phyloP scores from a whole-genome alignment of 2,113 vertebrate genomes.

The Cheilinus undulatus region DNA sequence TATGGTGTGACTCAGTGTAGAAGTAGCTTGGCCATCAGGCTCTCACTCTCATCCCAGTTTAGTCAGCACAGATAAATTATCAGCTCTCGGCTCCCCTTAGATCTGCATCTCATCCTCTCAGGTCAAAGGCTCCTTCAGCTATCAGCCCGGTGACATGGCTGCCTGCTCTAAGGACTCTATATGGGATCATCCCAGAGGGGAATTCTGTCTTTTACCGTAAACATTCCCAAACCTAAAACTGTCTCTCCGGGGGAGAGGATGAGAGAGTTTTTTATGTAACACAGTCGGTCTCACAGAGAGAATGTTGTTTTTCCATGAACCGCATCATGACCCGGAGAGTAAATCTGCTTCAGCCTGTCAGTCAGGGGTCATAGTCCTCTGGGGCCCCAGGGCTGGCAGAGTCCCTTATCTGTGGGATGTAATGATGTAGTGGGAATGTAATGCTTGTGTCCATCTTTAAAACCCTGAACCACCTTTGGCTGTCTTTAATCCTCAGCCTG shows the following conservation, averaged over 20 bases:
- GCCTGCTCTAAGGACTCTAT: slow-evolving; percentile 3
- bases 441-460: slow-evolving; percentile 65
- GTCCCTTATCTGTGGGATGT: slow-evolving; percentile 61
- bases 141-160: slow-evolving; percentile 18
- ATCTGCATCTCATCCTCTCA: slow-evolving; percentile 34
- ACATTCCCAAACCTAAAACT: slow-evolving; percentile 66
- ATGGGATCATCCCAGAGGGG: slow-evolving; percentile 18
- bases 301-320: slow-evolving; percentile 73
- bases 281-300: slow-evolving; percentile 35
- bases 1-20: not conserved
- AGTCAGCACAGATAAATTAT: slow-evolving; percentile 39
- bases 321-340: slow-evolving; percentile 39
- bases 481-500: slow-evolving; percentile 60
- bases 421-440: slow-evolving; percentile 62
- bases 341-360: slow-evolving; percentile 68
- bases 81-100: slow-evolving; percentile 2
- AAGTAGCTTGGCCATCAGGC: slow-evolving; percentile 10
- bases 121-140: slow-evolving; percentile 17
- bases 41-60: slow-evolving; percentile 32
- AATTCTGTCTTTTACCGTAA: slow-evolving; percentile 46
- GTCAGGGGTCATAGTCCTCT: slow-evolving; percentile 52
- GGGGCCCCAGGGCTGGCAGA: slow-evolving; percentile 45
- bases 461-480: slow-evolving; percentile 59
- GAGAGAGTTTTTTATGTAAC: slow-evolving; percentile 45
- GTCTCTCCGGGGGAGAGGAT: slow-evolving; percentile 37